Evolutionary conservation across 2,888 invertebrate genomes (phyloP), one percentile per base, ranked within the genome.

Genomic region (Byasa hedistus): DNA sequence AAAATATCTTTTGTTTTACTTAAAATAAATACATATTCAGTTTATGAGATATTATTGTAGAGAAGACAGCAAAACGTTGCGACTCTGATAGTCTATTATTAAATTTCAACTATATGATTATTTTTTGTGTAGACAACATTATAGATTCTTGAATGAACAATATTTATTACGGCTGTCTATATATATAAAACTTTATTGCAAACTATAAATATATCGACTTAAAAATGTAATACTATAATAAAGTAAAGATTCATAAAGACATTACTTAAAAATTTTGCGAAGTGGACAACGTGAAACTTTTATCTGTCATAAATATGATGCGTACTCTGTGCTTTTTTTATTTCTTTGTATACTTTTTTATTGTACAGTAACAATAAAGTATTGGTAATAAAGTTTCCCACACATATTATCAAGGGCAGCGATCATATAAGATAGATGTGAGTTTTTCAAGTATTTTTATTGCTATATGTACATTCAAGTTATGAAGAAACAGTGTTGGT

Each of bases 341-440:
- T 48, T 48, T 48, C n/a, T 48, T 19, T 48, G 19, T n/a, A n/a
- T 2, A n/a, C 48, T 3, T 48, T n/a, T n/a, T 48, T 48, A 48
- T 48, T 48, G 48, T 48, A 48, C n/a, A n/a, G 48, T 48, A n/a
- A 48, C n/a, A 48, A 4, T 48, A 48, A 19, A 48, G n/a, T 48
- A 48, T 48, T n/a, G n/a, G 48, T 48, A 48, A 48, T 48, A 48
- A 48, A 48, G 48, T 48, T 48, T 48, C 19, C 48, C 48, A 7
- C 48, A 48, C 48, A 48, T 19, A 48, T 5, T 48, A n/a, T 48
- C 3, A n/a, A 48, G 3, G n/a, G 48, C n/a, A 7, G n/a, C 48
- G n/a, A 48, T 48, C 48, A n/a, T 48, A n/a, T 48, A 48, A 48
- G 48, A 48, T 48, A 48, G n/a, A 48, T 48, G 48, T n/a, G 48